phyloP scores from a whole-genome alignment of 2,797 vertebrate species.

The Aphelocoma californica region DNA sequence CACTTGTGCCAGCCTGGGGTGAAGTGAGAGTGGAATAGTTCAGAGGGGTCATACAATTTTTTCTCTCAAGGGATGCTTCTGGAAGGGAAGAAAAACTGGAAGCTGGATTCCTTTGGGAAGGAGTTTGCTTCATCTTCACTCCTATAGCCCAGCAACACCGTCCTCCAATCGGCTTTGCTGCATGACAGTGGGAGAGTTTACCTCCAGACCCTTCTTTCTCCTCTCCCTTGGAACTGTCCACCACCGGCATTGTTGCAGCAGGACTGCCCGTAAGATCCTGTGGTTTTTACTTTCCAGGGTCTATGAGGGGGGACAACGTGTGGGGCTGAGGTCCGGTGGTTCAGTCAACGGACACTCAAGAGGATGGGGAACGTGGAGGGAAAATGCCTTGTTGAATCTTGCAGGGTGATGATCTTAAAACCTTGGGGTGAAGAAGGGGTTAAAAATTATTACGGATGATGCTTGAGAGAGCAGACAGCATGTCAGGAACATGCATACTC shows the following conservation, averaged over 20 bases:
- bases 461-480: constrained; percentile 42
- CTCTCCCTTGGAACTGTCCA: constrained; percentile 26
- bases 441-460: constrained; percentile 45
- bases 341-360: neutral
- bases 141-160: constrained; percentile 66
- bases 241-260: neutral
- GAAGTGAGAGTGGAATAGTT: neutral
- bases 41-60: neutral
- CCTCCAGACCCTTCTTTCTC: constrained; percentile 40
- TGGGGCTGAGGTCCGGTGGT: neutral
- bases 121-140: constrained; percentile 55
- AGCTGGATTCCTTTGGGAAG: constrained; percentile 54
- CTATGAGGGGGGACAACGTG: neutral
- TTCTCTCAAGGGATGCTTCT: constrained; percentile 37
- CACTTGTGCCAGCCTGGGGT: neutral
- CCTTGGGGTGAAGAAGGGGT: neutral
- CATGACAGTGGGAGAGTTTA: constrained; percentile 54
- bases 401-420: neutral
- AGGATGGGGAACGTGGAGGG: neutral
- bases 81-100: constrained; percentile 21
- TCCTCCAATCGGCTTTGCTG: constrained; percentile 63
- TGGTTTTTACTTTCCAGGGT: neutral
- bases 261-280: constrained; percentile 15
- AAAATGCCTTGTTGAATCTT: neutral
- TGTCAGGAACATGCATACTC: constrained; percentile 36